A percentile compares a stretch with the other conserved stretches of the same genome.
Conservation (phyloP, 2,888 invertebrate species). For the Heliconius hortense region DNA sequence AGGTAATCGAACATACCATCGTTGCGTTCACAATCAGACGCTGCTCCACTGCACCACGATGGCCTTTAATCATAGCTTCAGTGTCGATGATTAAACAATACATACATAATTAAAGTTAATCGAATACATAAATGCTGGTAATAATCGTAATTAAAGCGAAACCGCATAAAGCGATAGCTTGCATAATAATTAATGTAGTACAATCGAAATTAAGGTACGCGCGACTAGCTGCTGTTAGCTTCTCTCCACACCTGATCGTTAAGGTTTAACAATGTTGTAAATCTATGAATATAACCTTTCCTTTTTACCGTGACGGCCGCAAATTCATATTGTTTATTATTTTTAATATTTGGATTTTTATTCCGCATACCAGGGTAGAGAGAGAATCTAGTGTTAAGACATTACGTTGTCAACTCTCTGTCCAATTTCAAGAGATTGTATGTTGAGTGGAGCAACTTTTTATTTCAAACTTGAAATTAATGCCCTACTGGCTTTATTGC, state of each 20-base stretch:
- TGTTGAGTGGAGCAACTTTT: background rate
- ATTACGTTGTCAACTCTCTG: background rate
- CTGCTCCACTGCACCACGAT: background rate
- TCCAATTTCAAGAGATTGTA: background rate
- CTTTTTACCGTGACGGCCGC: no score
- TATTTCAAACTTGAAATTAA: no score
- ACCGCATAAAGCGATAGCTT: background rate
- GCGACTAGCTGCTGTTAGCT: background rate
- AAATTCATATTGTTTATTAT: no score
- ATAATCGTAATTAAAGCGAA: background rate
- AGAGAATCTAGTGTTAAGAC: background rate
- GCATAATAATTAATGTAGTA: background rate
- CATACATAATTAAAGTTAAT: background rate
- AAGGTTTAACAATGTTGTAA: no score
- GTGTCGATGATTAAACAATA: background rate
- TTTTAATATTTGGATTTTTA: no score
- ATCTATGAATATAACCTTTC: no score
- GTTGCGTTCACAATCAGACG: background rate
- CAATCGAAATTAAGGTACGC: background rate
- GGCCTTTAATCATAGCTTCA: background rate
- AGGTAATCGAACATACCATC: background rate
- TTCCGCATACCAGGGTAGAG: background rate
- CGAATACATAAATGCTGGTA: constrained; percentile 1
- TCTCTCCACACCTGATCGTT: background rate
- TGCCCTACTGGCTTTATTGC: no score